Evolutionary conservation across 2,888 invertebrate species (phyloP).

Genomic region (Petrolisthes manimaculis): DNA sequence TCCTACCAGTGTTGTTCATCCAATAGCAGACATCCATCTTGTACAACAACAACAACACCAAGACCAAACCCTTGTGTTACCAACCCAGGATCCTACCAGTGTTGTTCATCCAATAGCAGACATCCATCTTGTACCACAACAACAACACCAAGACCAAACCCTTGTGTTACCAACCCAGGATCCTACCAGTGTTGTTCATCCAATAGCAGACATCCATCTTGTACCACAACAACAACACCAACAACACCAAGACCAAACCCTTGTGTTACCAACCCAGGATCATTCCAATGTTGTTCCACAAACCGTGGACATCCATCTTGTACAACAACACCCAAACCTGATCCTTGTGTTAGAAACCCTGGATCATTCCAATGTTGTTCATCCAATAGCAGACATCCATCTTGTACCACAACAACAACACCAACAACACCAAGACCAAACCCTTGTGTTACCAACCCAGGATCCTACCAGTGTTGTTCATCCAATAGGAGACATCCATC

Average conservation of each 20-base stretch:
- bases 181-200: too few relatives aligned
- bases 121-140: too few relatives aligned
- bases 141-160: too few relatives aligned
- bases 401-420: slow-evolving; percentile 32
- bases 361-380: slow-evolving; percentile 42
- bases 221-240: too few relatives aligned
- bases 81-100: too few relatives aligned
- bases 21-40: too few relatives aligned
- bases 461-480: slow-evolving; percentile 35
- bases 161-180: too few relatives aligned
- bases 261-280: slow-evolving; percentile 31
- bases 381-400: slow-evolving; percentile 25
- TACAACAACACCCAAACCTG: slow-evolving; percentile 22
- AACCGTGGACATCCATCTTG: slow-evolving; percentile 36
- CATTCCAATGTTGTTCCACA: slow-evolving; percentile 24
- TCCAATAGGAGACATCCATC: slow-evolving; percentile 24
- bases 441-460: slow-evolving; percentile 27
- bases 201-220: too few relatives aligned
- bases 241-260: slow-evolving; percentile 14
- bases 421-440: slow-evolving; percentile 17
- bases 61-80: too few relatives aligned
- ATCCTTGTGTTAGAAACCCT: slow-evolving; percentile 25
- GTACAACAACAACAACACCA: too few relatives aligned
- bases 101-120: too few relatives aligned
- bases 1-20: too few relatives aligned